These are phyloP conservation scores for Hybognathus amarus DNA, from an alignment of 2,797 vertebrate genomes.

Conservation along the genomic window DNA sequence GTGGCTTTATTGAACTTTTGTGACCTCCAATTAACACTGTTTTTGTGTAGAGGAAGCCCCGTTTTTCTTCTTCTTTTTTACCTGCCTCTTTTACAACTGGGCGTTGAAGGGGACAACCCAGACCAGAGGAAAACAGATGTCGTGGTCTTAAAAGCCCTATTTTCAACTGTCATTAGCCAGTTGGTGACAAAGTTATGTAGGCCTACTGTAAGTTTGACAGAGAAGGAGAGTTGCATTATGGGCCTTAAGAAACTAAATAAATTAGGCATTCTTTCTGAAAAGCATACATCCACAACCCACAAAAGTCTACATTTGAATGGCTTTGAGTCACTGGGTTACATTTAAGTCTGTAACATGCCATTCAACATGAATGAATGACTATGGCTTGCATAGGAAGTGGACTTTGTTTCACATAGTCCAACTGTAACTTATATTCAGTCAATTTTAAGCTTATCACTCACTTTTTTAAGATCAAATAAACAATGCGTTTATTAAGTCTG, in stretches of 20 bases:
- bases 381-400: not conserved
- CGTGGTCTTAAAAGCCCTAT: conserved; percentile 31
- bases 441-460: not conserved
- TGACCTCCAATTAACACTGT: conserved; percentile 47
- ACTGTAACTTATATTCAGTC: not conserved
- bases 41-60: conserved; percentile 18
- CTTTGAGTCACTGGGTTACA: not conserved
- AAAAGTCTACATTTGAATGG: not conserved
- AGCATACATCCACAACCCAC: not conserved
- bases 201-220: not conserved
- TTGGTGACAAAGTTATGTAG: not conserved
- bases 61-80: not conserved
- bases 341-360: not conserved
- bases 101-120: conserved; percentile 39
- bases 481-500: not conserved
- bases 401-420: not conserved
- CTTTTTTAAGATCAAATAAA: not conserved
- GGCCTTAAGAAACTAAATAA: not conserved
- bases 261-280: not conserved
- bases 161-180: conserved; percentile 38
- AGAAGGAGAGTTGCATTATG: not conserved
- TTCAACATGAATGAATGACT: conserved; percentile 17
- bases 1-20: conserved; percentile 37
- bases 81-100: conserved; percentile 40
- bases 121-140: conserved; percentile 57